Base-by-base conservation (phyloP, 2,113 vertebrate species). In the Dicerorhinus sumatrensis region DNA sequence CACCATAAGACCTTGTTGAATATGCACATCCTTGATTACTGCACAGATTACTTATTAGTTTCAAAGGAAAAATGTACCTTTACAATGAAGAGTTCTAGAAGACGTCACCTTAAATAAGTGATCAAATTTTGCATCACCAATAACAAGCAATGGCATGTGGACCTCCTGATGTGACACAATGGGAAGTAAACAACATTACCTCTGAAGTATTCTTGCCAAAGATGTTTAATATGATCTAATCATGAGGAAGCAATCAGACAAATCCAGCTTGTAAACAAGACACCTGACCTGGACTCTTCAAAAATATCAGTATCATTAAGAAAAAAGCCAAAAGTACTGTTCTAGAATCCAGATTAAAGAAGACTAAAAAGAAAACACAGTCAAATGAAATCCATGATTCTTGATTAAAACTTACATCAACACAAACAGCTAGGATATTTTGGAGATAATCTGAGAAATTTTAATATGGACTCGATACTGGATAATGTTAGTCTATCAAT, bases 11-110 rank as follows among this genome's bases (percentile, higher is more conserved):
- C 31, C 63, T 85, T 70, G 42, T 65, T 84, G 63, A 84, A 36
- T 56, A 56, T 56, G 36, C 81, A 62, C 75, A 79, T 72, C 85
- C n/a, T 18, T 6, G 14, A 86, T 94, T 94, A 82, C 3, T 62
- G 27, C 77, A 62, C 46, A 72, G 62, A 96, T 90, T 51, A 67
- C 39, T 94, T 83, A 80, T 36, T 60, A 58, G 87, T 83, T 96
- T 94, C 39, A 95, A 91, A 96, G 42, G 77, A 95, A 95, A 95
- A 91, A 62, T 56, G 29, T 62, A 95, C 25, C 18, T 94, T 84
- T 82, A 72, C 17, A 94, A 48, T 48, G n/a, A 86, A 89, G n/a
- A 93, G 67, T 94, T 91, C 75, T 51, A 92, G 82, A 87, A 95
- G 67, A 92, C 8, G 76, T 36, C 8, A 70, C 56, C 60, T 86